These are phyloP conservation scores for Euura saliciscinereae DNA, from an alignment of 1,140 invertebrate genomes.

Conservation along the genomic window DNA sequence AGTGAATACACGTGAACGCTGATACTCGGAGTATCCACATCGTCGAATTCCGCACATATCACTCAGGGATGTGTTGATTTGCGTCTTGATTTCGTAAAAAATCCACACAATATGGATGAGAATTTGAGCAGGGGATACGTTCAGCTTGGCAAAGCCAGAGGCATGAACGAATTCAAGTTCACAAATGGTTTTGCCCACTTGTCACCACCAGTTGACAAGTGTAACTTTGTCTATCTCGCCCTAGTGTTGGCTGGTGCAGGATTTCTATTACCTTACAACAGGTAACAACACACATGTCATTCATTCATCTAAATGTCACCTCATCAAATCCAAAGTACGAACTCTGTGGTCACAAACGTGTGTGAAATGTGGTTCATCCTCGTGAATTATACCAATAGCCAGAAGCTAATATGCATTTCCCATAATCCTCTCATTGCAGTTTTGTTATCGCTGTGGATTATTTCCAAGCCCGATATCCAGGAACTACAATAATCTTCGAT, in stretches of 20 bases:
- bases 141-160: conserved; percentile 63
- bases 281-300: conserved; percentile 57
- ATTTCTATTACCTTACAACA: conserved; percentile 90
- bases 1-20: not conserved
- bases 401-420: too few species aligned
- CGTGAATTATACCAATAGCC: not conserved
- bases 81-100: not conserved
- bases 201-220: conserved; percentile 76
- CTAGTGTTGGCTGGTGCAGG: conserved; percentile 86
- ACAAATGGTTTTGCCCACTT: conserved; percentile 63
- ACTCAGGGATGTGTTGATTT: not conserved
- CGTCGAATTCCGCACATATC: not conserved
- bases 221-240: conserved; percentile 79
- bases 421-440: conserved; percentile 60
- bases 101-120: conserved; percentile 65
- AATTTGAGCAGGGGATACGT: conserved; percentile 72
- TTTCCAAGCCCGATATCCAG: conserved; percentile 83
- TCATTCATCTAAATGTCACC: not conserved
- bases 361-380: not conserved
- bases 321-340: not conserved
- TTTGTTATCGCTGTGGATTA: conserved; percentile 91
- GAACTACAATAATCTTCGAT: conserved; percentile 86
- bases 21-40: too few species aligned
- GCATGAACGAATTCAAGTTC: conserved; percentile 61
- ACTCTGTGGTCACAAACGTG: not conserved